A percentile compares a stretch with the other conserved stretches of the same genome.
These are phyloP conservation scores for Rhabdornis inornatus DNA, from an alignment of 2,113 vertebrate genomes.

Conservation along the genomic window DNA sequence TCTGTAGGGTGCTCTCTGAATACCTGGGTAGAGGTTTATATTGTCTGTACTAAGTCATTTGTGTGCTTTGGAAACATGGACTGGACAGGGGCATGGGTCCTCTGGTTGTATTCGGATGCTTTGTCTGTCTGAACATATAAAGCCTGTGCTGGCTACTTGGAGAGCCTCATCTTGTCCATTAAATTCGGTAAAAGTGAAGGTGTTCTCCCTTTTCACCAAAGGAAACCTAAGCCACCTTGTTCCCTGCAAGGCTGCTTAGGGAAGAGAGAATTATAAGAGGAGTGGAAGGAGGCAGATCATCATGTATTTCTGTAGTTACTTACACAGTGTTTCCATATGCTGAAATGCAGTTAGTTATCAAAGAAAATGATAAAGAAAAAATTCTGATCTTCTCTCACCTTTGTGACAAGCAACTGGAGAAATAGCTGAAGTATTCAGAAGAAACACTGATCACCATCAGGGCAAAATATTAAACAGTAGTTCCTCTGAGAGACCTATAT, in stretches of 20 bases:
- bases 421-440: background rate
- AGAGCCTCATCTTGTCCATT: accelerated
- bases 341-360: background rate
- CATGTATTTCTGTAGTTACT: background rate
- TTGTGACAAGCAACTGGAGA: background rate
- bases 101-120: background rate
- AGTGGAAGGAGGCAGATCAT: background rate
- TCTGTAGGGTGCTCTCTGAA: background rate
- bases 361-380: background rate
- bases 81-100: background rate
- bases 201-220: background rate
- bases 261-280: background rate
- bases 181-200: background rate
- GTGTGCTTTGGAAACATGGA: background rate
- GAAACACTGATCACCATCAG: background rate
- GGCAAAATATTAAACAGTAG: background rate
- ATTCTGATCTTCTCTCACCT: background rate
- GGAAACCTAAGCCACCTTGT: background rate
- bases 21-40: background rate
- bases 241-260: background rate
- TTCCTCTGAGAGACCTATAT: background rate
- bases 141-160: background rate
- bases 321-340: background rate
- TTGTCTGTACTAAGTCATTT: background rate
- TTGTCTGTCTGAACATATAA: background rate